phyloP scores from a whole-genome alignment of 2,113 vertebrate genomes.

The Protobothrops flavoviridis region DNA sequence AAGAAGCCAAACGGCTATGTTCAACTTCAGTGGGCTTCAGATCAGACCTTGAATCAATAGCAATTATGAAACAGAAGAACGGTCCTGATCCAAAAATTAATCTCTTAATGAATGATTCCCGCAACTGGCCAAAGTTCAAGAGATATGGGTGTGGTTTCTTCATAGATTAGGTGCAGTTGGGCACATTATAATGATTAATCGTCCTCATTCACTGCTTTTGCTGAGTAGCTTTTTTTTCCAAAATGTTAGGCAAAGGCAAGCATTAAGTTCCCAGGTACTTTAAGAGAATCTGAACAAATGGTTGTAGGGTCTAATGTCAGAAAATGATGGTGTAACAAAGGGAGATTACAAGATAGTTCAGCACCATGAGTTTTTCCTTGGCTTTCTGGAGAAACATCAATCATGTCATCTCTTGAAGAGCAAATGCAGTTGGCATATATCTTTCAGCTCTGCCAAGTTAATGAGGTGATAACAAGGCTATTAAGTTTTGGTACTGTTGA shows the following conservation, averaged over 20 bases:
- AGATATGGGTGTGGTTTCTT: conserved; percentile 14
- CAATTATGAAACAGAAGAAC: conserved; percentile 21
- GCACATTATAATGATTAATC: conserved; percentile 34
- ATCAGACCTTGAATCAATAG: conserved; percentile 32
- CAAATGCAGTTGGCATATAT: neutral
- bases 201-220: conserved; percentile 20
- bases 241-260: neutral
- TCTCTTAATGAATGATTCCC: conserved; percentile 20
- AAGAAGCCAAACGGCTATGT: neutral
- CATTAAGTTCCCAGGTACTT: neutral
- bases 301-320: neutral
- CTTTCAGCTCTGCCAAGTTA: neutral
- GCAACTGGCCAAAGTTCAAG: conserved; percentile 9
- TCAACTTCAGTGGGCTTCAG: conserved; percentile 17
- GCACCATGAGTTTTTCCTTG: neutral
- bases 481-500: neutral
- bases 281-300: neutral
- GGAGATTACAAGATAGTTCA: neutral
- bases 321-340: neutral
- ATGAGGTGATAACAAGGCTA: neutral
- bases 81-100: conserved; percentile 22
- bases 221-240: neutral
- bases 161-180: neutral
- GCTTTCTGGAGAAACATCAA: neutral
- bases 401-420: neutral